Percentiles rank a stretch among this genome's conserved stretches.
Evolutionary conservation across 2,888 invertebrate genomes (phyloP).

Genomic region (Xestobium rufovillosum): DNA sequence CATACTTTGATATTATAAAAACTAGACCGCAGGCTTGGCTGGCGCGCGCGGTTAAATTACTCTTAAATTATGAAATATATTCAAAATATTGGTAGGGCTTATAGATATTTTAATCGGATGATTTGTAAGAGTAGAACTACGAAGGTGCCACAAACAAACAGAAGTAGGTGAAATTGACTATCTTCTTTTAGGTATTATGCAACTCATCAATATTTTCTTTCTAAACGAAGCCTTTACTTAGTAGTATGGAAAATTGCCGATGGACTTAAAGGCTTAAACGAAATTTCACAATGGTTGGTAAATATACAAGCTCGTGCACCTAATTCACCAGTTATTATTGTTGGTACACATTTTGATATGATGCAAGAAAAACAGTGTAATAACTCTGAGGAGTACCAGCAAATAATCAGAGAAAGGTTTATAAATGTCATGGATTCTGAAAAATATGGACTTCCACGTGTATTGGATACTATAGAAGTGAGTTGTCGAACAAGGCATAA

Average conservation of each 20-base stretch:
- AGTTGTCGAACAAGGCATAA: slow-evolving; percentile 84
- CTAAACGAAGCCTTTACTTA: slow-evolving; percentile 87
- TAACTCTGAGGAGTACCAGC: slow-evolving; percentile 76
- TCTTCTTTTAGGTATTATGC: slow-evolving; percentile 70
- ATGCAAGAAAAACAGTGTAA: slow-evolving; percentile 54
- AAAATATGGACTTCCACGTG: slow-evolving; percentile 88
- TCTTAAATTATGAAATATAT: too few species aligned
- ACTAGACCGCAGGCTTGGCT: too few species aligned
- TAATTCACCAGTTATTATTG: slow-evolving; percentile 91
- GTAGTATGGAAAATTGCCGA: slow-evolving; percentile 94
- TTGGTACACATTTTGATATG: slow-evolving; percentile 93
- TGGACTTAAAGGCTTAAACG: slow-evolving; percentile 81
- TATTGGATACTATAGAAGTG: slow-evolving; percentile 88
- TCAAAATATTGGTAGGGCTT: too few species aligned
- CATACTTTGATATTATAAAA: too few species aligned
- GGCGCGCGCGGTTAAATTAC: too few species aligned
- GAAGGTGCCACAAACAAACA: too few species aligned
- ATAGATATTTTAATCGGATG: too few species aligned
- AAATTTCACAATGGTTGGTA: slow-evolving; percentile 92
- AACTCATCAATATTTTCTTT: slow-evolving; percentile 97
- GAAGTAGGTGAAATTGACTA: neutral
- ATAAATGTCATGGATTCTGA: slow-evolving; percentile 93
- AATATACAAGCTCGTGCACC: slow-evolving; percentile 91
- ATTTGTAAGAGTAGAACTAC: too few species aligned
- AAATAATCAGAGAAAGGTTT: slow-evolving; percentile 77